A percentile compares a stretch with the other conserved stretches of the same genome.
phyloP scores from a whole-genome alignment of 2,888 invertebrate genomes.

The Zaprionus lineosus region DNA sequence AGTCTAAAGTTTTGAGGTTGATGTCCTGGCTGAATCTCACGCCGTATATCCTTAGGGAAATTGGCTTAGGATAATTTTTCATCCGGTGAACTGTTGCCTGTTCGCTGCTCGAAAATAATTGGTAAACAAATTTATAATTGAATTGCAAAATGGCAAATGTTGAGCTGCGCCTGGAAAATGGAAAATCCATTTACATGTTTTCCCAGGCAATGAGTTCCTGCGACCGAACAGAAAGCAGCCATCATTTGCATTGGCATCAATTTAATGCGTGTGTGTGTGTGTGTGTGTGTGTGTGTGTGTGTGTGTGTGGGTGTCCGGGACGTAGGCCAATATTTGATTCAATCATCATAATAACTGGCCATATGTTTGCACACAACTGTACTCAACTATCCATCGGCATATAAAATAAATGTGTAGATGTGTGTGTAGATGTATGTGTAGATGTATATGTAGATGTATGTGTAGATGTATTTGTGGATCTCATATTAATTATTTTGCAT shows the following conservation, averaged over 20 bases:
- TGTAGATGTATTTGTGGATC: conserved; percentile 14
- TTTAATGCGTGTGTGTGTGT: not conserved
- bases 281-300: conserved; percentile 10
- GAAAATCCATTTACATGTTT: conserved; percentile 23
- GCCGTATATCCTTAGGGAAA: too few relatives aligned
- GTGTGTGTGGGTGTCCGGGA: conserved; percentile 17
- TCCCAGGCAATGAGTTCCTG: not conserved
- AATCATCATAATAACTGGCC: too few relatives aligned
- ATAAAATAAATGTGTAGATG: too few relatives aligned
- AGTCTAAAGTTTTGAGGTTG: too few relatives aligned
- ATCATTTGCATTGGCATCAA: conserved; percentile 8
- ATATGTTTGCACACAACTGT: too few relatives aligned
- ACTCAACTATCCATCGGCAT: too few relatives aligned
- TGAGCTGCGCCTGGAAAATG: too few relatives aligned
- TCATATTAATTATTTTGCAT: conserved; percentile 22
- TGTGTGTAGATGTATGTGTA: not conserved
- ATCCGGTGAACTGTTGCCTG: not conserved
- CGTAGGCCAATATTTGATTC: conserved; percentile 49
- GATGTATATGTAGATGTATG: conserved; percentile 13
- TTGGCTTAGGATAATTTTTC: too few relatives aligned
- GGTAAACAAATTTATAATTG: conserved; percentile 55
- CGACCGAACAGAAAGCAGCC: conserved; percentile 11
- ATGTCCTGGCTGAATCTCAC: too few relatives aligned
- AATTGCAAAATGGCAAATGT: conserved; percentile 40
- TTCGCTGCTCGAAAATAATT: conserved; percentile 19